Evolutionary conservation across 2,113 vertebrate species (phyloP).

Genomic region (Pagrus major): DNA sequence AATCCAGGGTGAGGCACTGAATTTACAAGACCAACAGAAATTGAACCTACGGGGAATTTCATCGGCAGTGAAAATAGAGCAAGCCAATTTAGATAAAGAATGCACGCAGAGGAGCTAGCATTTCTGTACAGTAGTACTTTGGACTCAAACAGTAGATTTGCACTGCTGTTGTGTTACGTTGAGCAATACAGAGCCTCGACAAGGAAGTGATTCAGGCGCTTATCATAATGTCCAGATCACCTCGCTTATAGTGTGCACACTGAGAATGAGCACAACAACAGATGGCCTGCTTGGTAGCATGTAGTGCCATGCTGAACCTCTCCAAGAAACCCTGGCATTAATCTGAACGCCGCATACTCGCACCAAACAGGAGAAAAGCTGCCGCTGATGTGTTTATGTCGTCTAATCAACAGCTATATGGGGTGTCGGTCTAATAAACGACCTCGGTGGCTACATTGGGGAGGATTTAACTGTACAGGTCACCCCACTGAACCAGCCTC

Average conservation of each 20-base stretch:
- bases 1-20: slow-evolving; percentile 42
- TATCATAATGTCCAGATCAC: slow-evolving; percentile 21
- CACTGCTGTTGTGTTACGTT: neutral
- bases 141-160: neutral
- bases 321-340: slow-evolving; percentile 60
- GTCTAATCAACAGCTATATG: neutral
- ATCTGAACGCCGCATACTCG: neutral
- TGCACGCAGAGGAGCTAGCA: slow-evolving; percentile 73
- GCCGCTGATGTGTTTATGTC: neutral
- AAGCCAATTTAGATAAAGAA: slow-evolving; percentile 54
- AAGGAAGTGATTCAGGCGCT: neutral
- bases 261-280: slow-evolving; percentile 46
- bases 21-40: slow-evolving; percentile 49
- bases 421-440: neutral
- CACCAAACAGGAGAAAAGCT: neutral
- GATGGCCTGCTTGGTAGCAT: slow-evolving; percentile 65
- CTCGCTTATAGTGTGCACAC: slow-evolving; percentile 3
- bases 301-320: slow-evolving; percentile 40
- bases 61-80: slow-evolving; percentile 46
- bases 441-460: neutral
- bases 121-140: neutral
- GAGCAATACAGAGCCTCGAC: neutral
- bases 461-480: neutral
- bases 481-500: slow-evolving; percentile 4
- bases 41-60: slow-evolving; percentile 43